A percentile compares a stretch with the other conserved stretches of the same genome.
Evolutionary conservation across 2,113 vertebrate species (phyloP).

Genomic region (Zootoca vivipara): DNA sequence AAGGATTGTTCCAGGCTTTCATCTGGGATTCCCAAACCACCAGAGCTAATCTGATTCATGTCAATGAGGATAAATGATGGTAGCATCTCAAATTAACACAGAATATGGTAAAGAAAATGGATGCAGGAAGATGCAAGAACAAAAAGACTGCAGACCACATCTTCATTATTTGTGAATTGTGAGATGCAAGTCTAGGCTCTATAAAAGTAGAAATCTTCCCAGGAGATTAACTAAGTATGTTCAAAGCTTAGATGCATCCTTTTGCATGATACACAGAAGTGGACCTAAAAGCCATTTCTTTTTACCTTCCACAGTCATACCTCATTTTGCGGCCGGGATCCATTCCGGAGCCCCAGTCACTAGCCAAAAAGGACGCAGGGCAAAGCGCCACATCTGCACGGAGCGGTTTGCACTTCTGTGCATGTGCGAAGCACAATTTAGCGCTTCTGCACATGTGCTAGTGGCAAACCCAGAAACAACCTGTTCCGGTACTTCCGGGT

Average conservation of each 20-base stretch:
- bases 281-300: not conserved
- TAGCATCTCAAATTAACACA: not conserved
- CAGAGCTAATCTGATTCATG: not conserved
- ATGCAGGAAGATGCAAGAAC: not conserved
- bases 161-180: not conserved
- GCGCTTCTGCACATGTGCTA: no score
- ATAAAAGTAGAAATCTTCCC: not conserved
- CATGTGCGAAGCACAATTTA: no score
- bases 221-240: not conserved
- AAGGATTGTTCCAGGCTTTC: not conserved
- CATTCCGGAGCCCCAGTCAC: no score
- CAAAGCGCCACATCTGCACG: no score
- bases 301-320: accelerated
- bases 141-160: not conserved
- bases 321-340: no score
- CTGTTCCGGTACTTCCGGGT: no score
- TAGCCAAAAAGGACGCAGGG: no score
- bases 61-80: not conserved
- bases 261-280: no score
- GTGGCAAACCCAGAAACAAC: no score
- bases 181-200: not conserved
- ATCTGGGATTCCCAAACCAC: not conserved
- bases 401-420: no score
- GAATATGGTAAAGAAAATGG: not conserved
- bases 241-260: not conserved